A percentile compares a stretch with the other conserved stretches of the same genome.
phyloP scores from a whole-genome alignment of 2,888 invertebrate genomes.

The Neria commutata region DNA sequence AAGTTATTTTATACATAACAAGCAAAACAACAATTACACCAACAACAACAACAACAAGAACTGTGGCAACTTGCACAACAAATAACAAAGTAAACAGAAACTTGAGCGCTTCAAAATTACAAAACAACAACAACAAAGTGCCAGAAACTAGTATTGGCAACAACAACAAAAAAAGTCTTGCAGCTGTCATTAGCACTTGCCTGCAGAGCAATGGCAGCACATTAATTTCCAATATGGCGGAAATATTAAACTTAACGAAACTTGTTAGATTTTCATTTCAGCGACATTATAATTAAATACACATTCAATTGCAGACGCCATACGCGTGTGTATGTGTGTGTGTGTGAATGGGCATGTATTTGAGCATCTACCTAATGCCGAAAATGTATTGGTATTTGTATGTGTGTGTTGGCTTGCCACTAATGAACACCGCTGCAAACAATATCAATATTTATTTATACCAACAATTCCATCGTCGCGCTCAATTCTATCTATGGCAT shows the following conservation, averaged over 20 bases:
- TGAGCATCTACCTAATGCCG: too few relatives aligned
- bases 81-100: not conserved
- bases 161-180: not conserved
- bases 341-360: not conserved
- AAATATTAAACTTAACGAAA: slow-evolving; percentile 1
- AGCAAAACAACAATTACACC: too few relatives aligned
- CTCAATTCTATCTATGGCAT: too few relatives aligned
- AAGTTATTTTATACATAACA: too few relatives aligned
- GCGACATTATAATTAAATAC: slow-evolving; percentile 5
- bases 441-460: too few relatives aligned
- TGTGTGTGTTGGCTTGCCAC: not conserved
- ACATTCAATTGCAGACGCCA: not conserved
- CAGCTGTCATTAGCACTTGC: slow-evolving; percentile 1
- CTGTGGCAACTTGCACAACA: too few relatives aligned
- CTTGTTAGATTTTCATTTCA: not conserved
- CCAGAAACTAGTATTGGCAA: too few relatives aligned
- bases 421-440: slow-evolving; percentile 1
- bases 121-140: not conserved
- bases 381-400: too few relatives aligned
- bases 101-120: not conserved
- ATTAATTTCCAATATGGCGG: slow-evolving; percentile 1
- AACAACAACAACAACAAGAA: not conserved
- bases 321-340: not conserved
- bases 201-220: not conserved
- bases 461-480: too few relatives aligned